Conservation (phyloP, 2,797 vertebrate genomes). For the Sternarchorhynchus goeldii region DNA sequence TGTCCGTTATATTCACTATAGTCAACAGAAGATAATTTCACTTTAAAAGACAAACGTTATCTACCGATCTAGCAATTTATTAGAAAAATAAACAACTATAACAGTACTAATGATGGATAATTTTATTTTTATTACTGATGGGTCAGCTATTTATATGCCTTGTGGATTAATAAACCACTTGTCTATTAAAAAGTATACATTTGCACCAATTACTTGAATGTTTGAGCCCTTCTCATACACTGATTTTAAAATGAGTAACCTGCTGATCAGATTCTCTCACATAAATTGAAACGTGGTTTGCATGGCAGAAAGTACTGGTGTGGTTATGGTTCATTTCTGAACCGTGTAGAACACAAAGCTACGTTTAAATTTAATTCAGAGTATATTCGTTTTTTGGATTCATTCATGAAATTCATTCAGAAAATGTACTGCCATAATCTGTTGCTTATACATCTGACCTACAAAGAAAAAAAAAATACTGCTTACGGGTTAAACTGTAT, state of each 20-base stretch:
- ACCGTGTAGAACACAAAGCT: too few relatives aligned
- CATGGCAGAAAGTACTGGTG: background rate
- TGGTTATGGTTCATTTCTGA: background rate
- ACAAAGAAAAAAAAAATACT: background rate
- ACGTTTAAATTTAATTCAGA: background rate
- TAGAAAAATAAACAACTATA: background rate
- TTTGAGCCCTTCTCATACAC: constrained; percentile 4
- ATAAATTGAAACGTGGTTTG: background rate
- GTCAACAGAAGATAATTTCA: background rate
- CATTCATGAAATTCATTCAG: background rate
- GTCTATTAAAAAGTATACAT: background rate
- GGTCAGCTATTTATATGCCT: background rate
- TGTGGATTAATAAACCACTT: background rate
- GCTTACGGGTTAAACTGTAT: background rate
- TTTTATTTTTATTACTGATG: background rate
- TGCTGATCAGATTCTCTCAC: background rate
- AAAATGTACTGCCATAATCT: background rate
- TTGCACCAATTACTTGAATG: constrained; percentile 19
- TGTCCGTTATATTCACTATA: background rate
- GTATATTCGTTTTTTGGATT: background rate
- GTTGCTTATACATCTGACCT: background rate
- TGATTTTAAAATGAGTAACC: background rate
- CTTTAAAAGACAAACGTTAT: background rate
- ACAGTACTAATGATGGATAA: background rate
- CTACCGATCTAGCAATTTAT: background rate